Evolutionary conservation across 2,797 vertebrate genomes (phyloP).

Genomic region (Calcarius lapponicus): DNA sequence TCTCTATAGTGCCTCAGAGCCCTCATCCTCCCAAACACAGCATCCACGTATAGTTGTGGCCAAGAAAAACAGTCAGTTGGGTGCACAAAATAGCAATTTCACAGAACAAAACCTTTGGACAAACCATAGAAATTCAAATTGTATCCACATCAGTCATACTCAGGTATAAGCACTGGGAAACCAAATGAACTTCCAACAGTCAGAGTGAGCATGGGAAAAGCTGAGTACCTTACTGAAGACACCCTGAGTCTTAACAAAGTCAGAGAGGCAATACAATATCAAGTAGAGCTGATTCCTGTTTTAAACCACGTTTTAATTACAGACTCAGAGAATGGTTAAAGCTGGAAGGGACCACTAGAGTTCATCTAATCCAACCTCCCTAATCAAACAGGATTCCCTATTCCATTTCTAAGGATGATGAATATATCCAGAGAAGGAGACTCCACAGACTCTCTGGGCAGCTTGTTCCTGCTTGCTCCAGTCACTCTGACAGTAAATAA

Average conservation of each 20-base stretch:
- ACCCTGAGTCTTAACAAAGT: neutral
- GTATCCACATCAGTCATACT: neutral
- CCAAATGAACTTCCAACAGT: neutral
- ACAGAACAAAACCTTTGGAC: neutral
- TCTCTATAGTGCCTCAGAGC: neutral
- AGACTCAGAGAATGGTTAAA: neutral
- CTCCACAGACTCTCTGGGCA: neutral
- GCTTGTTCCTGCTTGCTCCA: neutral
- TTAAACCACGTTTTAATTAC: neutral
- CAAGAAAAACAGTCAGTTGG: neutral
- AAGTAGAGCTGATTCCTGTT: neutral
- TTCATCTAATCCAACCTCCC: neutral
- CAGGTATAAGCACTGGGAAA: neutral
- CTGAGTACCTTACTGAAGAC: neutral
- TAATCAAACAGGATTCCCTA: neutral
- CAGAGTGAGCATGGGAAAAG: neutral
- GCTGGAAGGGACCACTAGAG: neutral
- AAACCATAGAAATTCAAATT: neutral
- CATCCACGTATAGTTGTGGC: neutral
- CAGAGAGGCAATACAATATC: neutral
- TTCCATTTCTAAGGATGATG: neutral
- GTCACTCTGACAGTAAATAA: neutral
- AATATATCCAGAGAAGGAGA: neutral
- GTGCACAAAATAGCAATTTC: neutral
- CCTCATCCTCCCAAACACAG: neutral